These are phyloP conservation scores for Helogale parvula DNA, from an alignment of 2,113 vertebrate genomes.

Conservation along the genomic window DNA sequence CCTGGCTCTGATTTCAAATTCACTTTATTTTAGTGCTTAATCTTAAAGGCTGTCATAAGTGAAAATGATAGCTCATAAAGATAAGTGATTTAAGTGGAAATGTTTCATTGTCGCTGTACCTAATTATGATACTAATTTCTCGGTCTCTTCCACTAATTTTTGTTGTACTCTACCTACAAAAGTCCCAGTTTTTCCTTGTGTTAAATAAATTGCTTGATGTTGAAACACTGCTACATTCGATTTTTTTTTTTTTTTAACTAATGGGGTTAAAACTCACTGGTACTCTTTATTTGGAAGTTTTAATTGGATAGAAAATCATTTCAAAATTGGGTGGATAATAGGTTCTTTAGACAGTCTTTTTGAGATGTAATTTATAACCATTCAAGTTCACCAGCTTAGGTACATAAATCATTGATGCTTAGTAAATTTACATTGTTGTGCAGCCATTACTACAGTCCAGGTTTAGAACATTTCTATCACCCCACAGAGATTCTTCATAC, in stretches of 20 bases:
- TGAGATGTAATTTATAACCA: not conserved
- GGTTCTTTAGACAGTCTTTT: not conserved
- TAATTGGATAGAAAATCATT: not conserved
- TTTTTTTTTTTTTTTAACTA: not conserved
- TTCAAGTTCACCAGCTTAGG: not conserved
- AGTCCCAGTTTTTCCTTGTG: not conserved
- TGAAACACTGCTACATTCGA: not conserved
- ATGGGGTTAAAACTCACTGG: not conserved
- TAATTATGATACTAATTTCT: constrained; percentile 15
- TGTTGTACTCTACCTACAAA: not conserved
- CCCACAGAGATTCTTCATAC: not conserved
- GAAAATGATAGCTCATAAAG: not conserved
- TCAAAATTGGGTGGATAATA: not conserved
- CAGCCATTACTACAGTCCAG: not conserved
- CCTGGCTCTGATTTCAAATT: not conserved
- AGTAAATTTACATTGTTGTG: not conserved
- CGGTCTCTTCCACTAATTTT: not conserved
- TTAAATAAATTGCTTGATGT: not conserved
- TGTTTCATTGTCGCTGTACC: not conserved
- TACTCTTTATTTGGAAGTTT: not conserved
- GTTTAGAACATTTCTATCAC: constrained; percentile 29
- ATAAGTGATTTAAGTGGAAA: not conserved
- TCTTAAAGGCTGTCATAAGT: constrained; percentile 16
- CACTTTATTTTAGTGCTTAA: constrained; percentile 14
- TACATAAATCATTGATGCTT: not conserved